A percentile compares a stretch with the other conserved stretches of the same genome.
phyloP scores from a whole-genome alignment of 2,888 invertebrate genomes.

The Gryllus longicercus region DNA sequence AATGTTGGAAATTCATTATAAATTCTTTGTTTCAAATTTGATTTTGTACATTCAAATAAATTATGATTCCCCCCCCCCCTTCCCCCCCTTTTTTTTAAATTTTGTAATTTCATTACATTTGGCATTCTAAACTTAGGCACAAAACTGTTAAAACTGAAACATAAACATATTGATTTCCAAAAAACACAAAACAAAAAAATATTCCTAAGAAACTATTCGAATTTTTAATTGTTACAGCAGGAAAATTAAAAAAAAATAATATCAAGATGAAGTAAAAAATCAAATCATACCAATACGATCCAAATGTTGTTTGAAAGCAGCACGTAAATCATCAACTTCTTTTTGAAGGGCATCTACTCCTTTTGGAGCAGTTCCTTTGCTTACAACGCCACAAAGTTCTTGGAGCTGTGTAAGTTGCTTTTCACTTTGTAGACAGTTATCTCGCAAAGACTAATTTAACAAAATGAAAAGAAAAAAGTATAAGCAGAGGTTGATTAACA shows the following conservation, averaged over 20 bases:
- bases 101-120: slow-evolving; percentile 21
- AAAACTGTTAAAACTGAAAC: neutral
- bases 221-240: too few relatives aligned
- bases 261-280: neutral
- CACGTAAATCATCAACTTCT: slow-evolving; percentile 68
- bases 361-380: slow-evolving; percentile 74
- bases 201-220: neutral
- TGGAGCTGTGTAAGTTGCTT: slow-evolving; percentile 66
- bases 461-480: too few relatives aligned
- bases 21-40: too few relatives aligned
- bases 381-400: slow-evolving; percentile 61
- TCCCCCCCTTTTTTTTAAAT: neutral
- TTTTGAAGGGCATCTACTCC: slow-evolving; percentile 70
- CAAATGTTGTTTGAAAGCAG: slow-evolving; percentile 64
- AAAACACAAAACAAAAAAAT: neutral
- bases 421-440: slow-evolving; percentile 62
- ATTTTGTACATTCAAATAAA: too few relatives aligned
- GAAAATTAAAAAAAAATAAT: too few relatives aligned
- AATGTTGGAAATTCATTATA: too few relatives aligned
- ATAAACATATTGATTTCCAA: too few relatives aligned
- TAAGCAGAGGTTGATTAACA: too few relatives aligned
- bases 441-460: slow-evolving; percentile 53
- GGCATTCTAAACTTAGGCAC: neutral
- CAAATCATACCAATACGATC: slow-evolving; percentile 55
- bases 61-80: too few relatives aligned